These are phyloP conservation scores for Platichthys stellatus DNA, from an alignment of 2,113 vertebrate genomes.

Conservation along the genomic window DNA sequence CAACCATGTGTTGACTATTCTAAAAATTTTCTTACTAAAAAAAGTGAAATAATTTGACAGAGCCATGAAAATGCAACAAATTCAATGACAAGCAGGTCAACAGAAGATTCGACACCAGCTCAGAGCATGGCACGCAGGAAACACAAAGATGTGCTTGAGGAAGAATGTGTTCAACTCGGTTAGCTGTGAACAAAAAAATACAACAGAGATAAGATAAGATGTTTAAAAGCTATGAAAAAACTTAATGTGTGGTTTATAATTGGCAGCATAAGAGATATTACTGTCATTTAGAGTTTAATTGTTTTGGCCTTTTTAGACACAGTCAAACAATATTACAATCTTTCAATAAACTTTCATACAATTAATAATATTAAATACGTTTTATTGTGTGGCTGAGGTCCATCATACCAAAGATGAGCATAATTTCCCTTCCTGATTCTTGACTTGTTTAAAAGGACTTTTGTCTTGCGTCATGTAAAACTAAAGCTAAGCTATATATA, in stretches of 20 bases:
- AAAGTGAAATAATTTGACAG: slow-evolving; percentile 45
- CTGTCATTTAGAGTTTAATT: background rate
- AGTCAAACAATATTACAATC: no score
- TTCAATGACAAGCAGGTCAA: slow-evolving; percentile 25
- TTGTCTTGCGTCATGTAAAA: background rate
- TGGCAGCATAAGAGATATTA: background rate
- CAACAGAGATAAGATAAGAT: slow-evolving; percentile 20
- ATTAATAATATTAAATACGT: background rate
- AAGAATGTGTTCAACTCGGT: slow-evolving; percentile 99
- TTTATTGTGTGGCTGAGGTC: background rate
- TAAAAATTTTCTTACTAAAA: slow-evolving; percentile 47
- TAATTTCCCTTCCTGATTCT: background rate
- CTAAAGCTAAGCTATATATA: background rate
- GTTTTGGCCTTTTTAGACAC: no score
- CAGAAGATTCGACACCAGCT: slow-evolving; percentile 90
- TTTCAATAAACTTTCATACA: background rate
- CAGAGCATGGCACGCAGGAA: slow-evolving; percentile 94
- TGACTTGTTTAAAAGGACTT: background rate
- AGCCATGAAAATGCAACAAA: slow-evolving; percentile 66
- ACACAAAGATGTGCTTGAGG: slow-evolving; percentile 98
- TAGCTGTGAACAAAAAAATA: slow-evolving; percentile 80
- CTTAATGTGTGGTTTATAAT: background rate
- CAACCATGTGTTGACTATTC: slow-evolving; percentile 23
- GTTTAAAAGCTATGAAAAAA: background rate
- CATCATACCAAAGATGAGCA: background rate